Conservation (phyloP, 1,140 invertebrate genomes). For the Aricia agestis region DNA sequence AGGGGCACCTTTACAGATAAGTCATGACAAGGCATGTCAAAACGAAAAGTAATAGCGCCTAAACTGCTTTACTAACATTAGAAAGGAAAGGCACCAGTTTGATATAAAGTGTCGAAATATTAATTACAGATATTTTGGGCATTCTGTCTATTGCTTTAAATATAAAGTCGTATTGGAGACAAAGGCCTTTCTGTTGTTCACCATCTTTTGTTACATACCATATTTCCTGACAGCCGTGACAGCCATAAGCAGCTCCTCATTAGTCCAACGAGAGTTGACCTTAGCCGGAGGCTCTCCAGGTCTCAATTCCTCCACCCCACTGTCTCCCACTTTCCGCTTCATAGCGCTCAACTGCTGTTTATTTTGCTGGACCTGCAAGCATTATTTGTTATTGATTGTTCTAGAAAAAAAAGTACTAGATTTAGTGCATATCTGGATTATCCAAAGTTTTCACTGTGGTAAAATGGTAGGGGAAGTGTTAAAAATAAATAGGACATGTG, state of each 20-base stretch:
- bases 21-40: too few species aligned
- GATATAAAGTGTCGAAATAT: too few species aligned
- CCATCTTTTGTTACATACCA: constrained; percentile 71
- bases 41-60: too few species aligned
- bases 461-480: constrained; percentile 35
- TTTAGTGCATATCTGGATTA: constrained; percentile 67
- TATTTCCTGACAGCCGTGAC: constrained; percentile 95
- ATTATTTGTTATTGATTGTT: too few species aligned
- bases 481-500: constrained; percentile 45
- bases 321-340: constrained; percentile 82
- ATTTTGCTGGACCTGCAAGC: constrained; percentile 91
- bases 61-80: too few species aligned
- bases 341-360: constrained; percentile 93
- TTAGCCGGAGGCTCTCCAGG: constrained; percentile 82
- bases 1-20: too few species aligned
- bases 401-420: constrained; percentile 14
- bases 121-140: too few species aligned
- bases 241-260: constrained; percentile 93
- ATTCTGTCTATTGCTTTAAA: too few species aligned
- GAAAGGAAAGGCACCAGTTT: too few species aligned
- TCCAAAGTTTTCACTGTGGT: constrained; percentile 49
- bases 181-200: neutral
- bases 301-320: constrained; percentile 82
- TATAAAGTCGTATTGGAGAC: too few species aligned
- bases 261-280: constrained; percentile 93